These are phyloP conservation scores for Sapayoa aenigma DNA, from an alignment of 2,113 vertebrate species.

Conservation along the genomic window DNA sequence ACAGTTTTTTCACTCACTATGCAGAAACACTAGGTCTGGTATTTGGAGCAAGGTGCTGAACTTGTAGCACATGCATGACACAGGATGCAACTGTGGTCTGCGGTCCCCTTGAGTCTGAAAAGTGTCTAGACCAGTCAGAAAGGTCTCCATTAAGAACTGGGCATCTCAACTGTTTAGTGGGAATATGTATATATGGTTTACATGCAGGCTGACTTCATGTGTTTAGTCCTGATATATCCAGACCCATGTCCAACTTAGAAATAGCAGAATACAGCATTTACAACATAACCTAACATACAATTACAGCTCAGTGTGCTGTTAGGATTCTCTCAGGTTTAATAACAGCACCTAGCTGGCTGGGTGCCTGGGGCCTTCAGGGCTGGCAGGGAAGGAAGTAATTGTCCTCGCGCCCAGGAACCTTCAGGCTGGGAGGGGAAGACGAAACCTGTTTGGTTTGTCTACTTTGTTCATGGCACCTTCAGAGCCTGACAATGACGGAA, in stretches of 20 bases:
- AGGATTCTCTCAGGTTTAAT: background rate
- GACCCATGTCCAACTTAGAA: background rate
- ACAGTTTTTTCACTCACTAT: background rate
- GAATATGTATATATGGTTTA: rapidly evolving
- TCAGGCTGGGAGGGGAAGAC: background rate
- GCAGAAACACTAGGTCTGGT: background rate
- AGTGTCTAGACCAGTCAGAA: background rate
- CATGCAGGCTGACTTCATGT: background rate
- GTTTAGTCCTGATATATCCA: background rate
- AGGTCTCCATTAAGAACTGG: background rate
- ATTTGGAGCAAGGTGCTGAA: background rate
- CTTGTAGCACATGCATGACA: background rate
- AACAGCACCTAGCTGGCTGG: background rate
- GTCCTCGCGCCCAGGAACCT: background rate
- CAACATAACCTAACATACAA: background rate
- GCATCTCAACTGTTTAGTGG: background rate
- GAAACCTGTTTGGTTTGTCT: background rate
- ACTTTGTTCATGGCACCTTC: background rate
- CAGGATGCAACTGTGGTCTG: background rate
- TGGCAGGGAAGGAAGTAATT: background rate
- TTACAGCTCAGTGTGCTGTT: background rate
- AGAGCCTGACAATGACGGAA: background rate
- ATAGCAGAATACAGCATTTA: background rate
- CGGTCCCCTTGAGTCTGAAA: background rate
- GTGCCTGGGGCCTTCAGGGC: background rate